A percentile compares a stretch with the other conserved stretches of the same genome.
Conservation (phyloP, 2,113 vertebrate genomes). For the Loxodonta africana region DNA sequence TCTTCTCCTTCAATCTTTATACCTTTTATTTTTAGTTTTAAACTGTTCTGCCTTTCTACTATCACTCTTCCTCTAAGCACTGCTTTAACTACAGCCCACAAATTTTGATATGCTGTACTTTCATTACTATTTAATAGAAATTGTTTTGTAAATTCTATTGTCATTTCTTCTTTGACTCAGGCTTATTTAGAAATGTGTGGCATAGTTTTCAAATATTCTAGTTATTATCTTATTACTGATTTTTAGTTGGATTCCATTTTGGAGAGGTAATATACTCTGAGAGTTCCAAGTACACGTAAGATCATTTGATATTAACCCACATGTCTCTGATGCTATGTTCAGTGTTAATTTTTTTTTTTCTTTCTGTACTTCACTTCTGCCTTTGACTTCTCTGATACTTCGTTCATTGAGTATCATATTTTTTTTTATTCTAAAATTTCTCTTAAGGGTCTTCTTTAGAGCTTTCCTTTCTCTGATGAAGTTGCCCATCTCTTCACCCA, state of each 20-base stretch:
- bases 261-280: background rate
- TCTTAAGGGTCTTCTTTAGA: conserved; percentile 35
- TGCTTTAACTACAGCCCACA: background rate
- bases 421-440: conserved; percentile 17
- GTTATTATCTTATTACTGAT: background rate
- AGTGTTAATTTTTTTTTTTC: background rate
- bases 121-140: background rate
- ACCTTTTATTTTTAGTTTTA: background rate
- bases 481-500: background rate
- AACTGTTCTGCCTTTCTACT: conserved; percentile 8
- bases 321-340: background rate
- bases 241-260: conserved; percentile 29
- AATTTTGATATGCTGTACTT: background rate
- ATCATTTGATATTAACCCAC: background rate
- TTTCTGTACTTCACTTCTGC: background rate
- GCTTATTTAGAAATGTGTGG: background rate
- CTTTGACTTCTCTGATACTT: background rate
- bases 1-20: conserved; percentile 34
- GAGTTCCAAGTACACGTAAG: background rate
- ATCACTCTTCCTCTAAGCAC: background rate
- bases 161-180: background rate
- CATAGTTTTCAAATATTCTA: conserved; percentile 42
- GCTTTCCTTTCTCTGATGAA: conserved; percentile 2
- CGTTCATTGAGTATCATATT: background rate
- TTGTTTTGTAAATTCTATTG: conserved; percentile 33